phyloP scores from a whole-genome alignment of 2,113 vertebrate genomes.

The Laterallus jamaicensis region DNA sequence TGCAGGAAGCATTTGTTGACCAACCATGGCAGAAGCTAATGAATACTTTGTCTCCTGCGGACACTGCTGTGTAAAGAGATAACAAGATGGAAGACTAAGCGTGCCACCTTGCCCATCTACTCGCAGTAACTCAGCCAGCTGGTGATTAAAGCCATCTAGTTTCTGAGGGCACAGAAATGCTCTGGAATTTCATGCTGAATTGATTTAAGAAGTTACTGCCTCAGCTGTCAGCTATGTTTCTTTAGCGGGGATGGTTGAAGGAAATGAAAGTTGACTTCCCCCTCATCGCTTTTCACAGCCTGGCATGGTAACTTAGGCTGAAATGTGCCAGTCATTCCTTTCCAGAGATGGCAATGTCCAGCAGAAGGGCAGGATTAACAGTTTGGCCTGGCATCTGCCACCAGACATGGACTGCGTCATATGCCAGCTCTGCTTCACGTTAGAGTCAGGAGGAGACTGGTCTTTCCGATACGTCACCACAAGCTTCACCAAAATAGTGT shows the following conservation, averaged over 20 bases:
- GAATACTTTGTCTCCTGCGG: background rate
- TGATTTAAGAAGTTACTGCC: slow-evolving; percentile 25
- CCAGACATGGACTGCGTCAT: background rate
- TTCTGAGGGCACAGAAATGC: slow-evolving; percentile 6
- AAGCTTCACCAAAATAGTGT: background rate
- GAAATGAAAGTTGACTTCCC: background rate
- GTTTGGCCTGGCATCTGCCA: background rate
- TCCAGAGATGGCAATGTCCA: background rate
- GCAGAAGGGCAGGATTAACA: background rate
- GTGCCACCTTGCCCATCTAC: background rate
- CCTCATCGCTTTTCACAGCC: background rate
- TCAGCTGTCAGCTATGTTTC: slow-evolving; percentile 10
- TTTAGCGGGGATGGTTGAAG: background rate
- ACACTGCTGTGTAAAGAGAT: slow-evolving; percentile 3
- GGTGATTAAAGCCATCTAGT: background rate
- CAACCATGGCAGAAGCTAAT: background rate
- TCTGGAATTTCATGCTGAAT: slow-evolving; percentile 33
- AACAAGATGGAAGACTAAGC: background rate
- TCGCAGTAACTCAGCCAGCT: background rate
- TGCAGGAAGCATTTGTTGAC: slow-evolving; percentile 12
- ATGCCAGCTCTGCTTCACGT: background rate
- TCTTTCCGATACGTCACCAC: background rate
- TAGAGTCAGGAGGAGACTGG: background rate
- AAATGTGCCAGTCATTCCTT: slow-evolving; percentile 15
- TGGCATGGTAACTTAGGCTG: background rate